phyloP scores from a whole-genome alignment of 2,797 vertebrate genomes.

The Dryobates pubescens region DNA sequence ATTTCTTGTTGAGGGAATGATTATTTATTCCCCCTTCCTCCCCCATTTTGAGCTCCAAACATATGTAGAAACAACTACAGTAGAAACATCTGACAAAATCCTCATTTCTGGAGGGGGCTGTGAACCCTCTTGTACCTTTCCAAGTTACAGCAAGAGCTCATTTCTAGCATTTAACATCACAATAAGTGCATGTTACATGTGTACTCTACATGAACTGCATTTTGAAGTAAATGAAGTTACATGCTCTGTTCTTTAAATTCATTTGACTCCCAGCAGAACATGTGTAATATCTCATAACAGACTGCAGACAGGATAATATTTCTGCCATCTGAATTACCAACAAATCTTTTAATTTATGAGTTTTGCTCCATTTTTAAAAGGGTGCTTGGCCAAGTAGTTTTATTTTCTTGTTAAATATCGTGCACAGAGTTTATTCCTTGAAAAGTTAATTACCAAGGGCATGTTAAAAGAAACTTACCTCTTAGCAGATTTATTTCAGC shows the following conservation, averaged over 20 bases:
- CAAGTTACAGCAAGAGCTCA: neutral
- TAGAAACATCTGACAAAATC: neutral
- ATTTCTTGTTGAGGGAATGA: neutral
- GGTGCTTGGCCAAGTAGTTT: conserved; percentile 36
- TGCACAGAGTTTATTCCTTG: conserved; percentile 26
- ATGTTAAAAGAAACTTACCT: neutral
- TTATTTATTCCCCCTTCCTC: neutral
- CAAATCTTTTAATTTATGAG: conserved; percentile 52
- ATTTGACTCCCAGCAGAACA: conserved; percentile 32
- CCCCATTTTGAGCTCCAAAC: neutral
- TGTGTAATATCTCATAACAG: conserved; percentile 43
- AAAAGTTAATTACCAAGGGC: conserved; percentile 37
- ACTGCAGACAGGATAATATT: conserved; percentile 49
- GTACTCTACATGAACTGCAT: conserved; percentile 31
- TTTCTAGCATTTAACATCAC: neutral
- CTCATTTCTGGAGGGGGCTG: accelerated
- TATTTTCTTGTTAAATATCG: conserved; percentile 60
- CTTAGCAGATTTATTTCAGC: conserved; percentile 21
- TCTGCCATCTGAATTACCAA: conserved; percentile 36
- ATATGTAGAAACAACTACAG: neutral
- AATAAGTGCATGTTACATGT: neutral
- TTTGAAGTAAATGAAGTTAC: conserved; percentile 43
- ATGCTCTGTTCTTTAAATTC: conserved; percentile 24
- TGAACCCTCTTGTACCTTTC: neutral
- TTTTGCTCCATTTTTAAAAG: conserved; percentile 47